These are phyloP conservation scores for Halyomorpha halys DNA, from an alignment of 1,140 invertebrate species.

Conservation along the genomic window DNA sequence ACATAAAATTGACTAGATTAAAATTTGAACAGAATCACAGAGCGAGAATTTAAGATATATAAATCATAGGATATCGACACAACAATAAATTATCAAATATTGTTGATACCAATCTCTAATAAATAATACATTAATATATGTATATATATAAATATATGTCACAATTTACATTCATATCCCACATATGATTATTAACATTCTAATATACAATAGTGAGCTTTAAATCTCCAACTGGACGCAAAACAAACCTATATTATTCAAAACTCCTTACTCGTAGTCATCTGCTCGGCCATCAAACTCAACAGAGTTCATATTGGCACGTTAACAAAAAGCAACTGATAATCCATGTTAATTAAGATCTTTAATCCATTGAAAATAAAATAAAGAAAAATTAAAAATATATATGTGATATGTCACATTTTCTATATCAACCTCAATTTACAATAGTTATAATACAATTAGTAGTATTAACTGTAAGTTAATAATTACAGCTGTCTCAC, in stretches of 20 bases:
- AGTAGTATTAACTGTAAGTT: slow-evolving; percentile 14
- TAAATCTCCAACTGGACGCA: slow-evolving; percentile 8
- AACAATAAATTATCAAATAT: slow-evolving; percentile 9
- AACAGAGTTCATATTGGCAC: not conserved
- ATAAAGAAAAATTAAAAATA: not conserved
- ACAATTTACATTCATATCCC: slow-evolving; percentile 7
- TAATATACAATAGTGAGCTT: slow-evolving; percentile 22
- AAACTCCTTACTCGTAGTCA: not conserved
- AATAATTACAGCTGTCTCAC: slow-evolving; percentile 6
- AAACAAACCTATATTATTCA: not conserved
- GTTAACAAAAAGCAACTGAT: not conserved
- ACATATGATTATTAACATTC: slow-evolving; percentile 11
- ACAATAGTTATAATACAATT: slow-evolving; percentile 13
- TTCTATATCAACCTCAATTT: slow-evolving; percentile 5
- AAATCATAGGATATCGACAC: slow-evolving; percentile 16
- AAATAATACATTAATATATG: slow-evolving; percentile 9
- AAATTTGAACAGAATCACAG: slow-evolving; percentile 21
- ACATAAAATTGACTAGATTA: slow-evolving; percentile 22
- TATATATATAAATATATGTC: slow-evolving; percentile 7
- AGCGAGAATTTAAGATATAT: slow-evolving; percentile 12
- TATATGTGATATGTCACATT: slow-evolving; percentile 11
- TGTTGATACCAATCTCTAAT: slow-evolving; percentile 4
- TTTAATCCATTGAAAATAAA: not conserved
- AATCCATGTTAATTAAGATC: not conserved
- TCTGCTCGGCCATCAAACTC: slow-evolving; percentile 2